Percentiles rank a stretch among this genome's conserved stretches.
Evolutionary conservation across 2,113 vertebrate genomes (phyloP).

Genomic region (Myanophis thanlyinensis): DNA sequence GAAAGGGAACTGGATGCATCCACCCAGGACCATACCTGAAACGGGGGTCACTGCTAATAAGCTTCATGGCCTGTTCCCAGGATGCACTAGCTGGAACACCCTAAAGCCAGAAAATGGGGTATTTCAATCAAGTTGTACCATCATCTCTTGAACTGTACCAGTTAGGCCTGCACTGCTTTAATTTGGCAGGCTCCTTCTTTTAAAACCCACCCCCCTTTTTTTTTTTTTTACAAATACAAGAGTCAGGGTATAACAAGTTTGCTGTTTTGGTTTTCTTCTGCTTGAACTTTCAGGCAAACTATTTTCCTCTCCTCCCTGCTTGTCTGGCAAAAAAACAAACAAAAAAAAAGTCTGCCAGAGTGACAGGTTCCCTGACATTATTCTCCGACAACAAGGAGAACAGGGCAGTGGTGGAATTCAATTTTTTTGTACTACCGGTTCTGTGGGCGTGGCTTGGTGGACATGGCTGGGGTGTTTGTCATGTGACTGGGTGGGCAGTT

Average conservation of each 20-base stretch:
- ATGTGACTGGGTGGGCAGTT: too few relatives aligned
- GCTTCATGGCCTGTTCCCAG: constrained; percentile 75
- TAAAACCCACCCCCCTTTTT: not conserved
- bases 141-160: too few relatives aligned
- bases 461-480: too few relatives aligned
- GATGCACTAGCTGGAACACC: constrained; percentile 72
- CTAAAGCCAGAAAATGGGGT: constrained; percentile 45
- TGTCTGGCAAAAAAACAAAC: not conserved
- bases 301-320: not conserved
- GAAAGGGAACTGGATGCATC: not conserved
- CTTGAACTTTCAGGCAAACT: not conserved
- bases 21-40: constrained; percentile 62
- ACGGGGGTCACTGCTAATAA: constrained; percentile 69
- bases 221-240: not conserved
- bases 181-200: not conserved
- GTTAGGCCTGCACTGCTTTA: too few relatives aligned
- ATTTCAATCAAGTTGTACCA: not conserved
- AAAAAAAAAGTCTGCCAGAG: not conserved
- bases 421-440: too few relatives aligned
- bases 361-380: not conserved
- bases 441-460: too few relatives aligned
- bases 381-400: not conserved
- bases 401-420: too few relatives aligned
- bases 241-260: not conserved
- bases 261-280: not conserved